phyloP scores from a whole-genome alignment of 2,888 invertebrate species.

The Fabriciana adippe region DNA sequence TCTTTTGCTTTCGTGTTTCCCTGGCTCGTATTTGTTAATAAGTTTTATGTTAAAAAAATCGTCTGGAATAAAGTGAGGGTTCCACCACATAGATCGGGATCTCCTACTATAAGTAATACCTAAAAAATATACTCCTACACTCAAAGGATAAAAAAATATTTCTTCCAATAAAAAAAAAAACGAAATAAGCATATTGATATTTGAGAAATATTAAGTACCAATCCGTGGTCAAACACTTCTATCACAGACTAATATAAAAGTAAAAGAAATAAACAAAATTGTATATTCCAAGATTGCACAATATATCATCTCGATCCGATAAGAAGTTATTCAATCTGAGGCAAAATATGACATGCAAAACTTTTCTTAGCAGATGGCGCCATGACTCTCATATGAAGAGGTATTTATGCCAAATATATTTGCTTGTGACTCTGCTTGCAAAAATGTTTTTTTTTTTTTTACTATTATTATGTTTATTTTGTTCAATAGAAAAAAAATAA shows the following conservation, averaged over 20 bases:
- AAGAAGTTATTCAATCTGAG: conserved; percentile 45
- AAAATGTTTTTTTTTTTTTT: conserved; percentile 13
- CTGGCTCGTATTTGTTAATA: too few relatives aligned
- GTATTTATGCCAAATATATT: conserved; percentile 2
- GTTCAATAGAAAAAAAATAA: neutral
- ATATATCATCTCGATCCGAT: conserved; percentile 31
- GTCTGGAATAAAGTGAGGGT: too few relatives aligned
- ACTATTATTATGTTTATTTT: neutral
- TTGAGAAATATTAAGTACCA: too few relatives aligned
- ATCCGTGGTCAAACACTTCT: neutral
- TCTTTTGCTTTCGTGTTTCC: too few relatives aligned
- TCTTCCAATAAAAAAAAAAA: too few relatives aligned
- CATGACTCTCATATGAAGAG: conserved; percentile 26
- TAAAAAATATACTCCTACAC: too few relatives aligned
- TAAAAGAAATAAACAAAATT: conserved; percentile 18
- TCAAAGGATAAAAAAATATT: too few relatives aligned
- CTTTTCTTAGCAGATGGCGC: conserved; percentile 41
- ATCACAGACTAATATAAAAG: conserved; percentile 5
- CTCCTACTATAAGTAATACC: too few relatives aligned
- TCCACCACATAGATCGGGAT: too few relatives aligned
- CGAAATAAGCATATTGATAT: too few relatives aligned
- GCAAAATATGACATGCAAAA: conserved; percentile 46
- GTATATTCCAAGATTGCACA: conserved; percentile 10
- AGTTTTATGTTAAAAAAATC: too few relatives aligned
- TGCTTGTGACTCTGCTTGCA: neutral